phyloP scores from a whole-genome alignment of 2,113 vertebrate genomes.

The Salvelinus fontinalis region DNA sequence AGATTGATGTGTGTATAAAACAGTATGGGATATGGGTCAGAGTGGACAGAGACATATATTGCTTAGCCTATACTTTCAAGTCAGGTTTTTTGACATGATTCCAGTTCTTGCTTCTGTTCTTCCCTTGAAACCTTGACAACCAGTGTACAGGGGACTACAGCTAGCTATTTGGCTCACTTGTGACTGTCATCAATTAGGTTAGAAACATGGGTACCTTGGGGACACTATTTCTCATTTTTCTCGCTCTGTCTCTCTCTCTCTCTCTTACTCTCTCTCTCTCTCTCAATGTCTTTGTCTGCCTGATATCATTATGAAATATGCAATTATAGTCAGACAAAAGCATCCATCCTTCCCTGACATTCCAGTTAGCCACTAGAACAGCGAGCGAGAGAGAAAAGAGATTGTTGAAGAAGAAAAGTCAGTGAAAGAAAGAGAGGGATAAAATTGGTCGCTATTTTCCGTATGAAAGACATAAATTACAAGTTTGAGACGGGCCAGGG shows the following conservation, averaged over 20 bases:
- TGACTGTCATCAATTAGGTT: conserved; percentile 54
- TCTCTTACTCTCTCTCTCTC: conserved; percentile 23
- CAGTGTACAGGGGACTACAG: conserved; percentile 26
- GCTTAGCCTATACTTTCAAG: conserved; percentile 34
- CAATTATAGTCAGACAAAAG: conserved; percentile 52
- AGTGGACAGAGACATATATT: conserved; percentile 34
- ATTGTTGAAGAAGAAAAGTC: conserved; percentile 8
- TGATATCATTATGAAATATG: conserved; percentile 46
- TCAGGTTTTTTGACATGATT: conserved; percentile 26
- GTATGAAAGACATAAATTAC: conserved; percentile 59
- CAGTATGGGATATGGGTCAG: conserved; percentile 30
- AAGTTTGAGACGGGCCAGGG: conserved; percentile 48
- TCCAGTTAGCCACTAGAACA: conserved; percentile 21
- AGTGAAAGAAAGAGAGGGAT: conserved; percentile 31
- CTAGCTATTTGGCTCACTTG: conserved; percentile 40
- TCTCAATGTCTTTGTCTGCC: conserved; percentile 50
- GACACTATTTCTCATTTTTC: conserved; percentile 27
- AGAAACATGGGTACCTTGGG: conserved; percentile 47
- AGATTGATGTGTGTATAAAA: conserved; percentile 57
- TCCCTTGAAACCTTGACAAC: conserved; percentile 55
- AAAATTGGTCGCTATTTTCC: conserved; percentile 52
- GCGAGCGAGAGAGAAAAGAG: conserved; percentile 23
- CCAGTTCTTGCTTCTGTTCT: conserved; percentile 19
- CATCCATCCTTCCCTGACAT: conserved; percentile 32
- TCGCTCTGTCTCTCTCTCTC: neutral